Evolutionary conservation across 2,113 vertebrate genomes (phyloP).

Genomic region (Solea senegalensis): DNA sequence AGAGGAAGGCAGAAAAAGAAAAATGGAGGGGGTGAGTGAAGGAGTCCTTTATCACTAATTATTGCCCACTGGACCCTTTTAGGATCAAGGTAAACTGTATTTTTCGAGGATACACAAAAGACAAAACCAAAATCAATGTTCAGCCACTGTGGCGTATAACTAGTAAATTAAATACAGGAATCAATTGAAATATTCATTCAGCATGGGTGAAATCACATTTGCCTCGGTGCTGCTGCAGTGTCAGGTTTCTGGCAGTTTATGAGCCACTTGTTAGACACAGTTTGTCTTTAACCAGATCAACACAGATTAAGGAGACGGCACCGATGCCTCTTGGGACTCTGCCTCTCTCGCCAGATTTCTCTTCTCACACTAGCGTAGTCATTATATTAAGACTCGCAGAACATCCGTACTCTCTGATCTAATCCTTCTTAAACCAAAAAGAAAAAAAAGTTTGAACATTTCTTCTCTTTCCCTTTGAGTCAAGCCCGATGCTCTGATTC

Average conservation of each 20-base stretch:
- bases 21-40: too few relatives aligned
- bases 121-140: neutral
- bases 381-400: neutral
- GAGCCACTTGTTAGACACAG: slow-evolving; percentile 12
- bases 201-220: too few relatives aligned
- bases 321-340: slow-evolving; percentile 23
- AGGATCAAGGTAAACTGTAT: too few relatives aligned
- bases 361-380: neutral
- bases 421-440: neutral
- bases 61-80: too few relatives aligned
- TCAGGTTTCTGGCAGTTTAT: slow-evolving; percentile 25
- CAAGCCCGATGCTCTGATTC: slow-evolving; percentile 4
- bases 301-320: slow-evolving; percentile 36
- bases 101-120: too few relatives aligned
- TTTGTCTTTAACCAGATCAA: slow-evolving; percentile 54
- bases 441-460: neutral
- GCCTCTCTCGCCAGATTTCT: slow-evolving; percentile 6
- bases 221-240: neutral
- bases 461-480: slow-evolving; percentile 3
- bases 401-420: too few relatives aligned
- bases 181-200: too few relatives aligned
- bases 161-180: too few relatives aligned
- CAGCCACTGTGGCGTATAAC: neutral
- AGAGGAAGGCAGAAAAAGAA: too few relatives aligned
- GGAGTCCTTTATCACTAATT: too few relatives aligned